Evolutionary conservation across 1,140 invertebrate genomes (phyloP), one percentile per base, ranked within the genome.

Genomic region (Drosophila tristis): DNA sequence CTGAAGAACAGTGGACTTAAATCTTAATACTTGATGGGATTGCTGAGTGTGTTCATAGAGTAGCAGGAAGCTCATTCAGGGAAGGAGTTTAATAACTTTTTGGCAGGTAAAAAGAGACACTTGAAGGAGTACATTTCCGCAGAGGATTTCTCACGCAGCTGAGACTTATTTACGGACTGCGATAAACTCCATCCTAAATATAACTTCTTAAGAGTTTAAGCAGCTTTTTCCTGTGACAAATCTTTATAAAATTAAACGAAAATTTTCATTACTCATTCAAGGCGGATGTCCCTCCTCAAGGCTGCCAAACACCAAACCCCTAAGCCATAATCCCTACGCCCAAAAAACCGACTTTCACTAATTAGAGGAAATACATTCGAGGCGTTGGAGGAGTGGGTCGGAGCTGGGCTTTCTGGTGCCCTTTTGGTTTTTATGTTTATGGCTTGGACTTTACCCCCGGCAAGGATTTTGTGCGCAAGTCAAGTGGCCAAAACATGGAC

Each of bases 371-470:
- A 70, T 71, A 58, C 57, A 70, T 71, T 70, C 67, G 70, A 70
- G 15, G 16, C 51, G 16, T 16, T 16, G 16, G 64, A 47, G 11
- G 8, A 39, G 23, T 25, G 23, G 23, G 23, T 4, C 4, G 23
- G 9, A 45, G 45, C 8, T 8, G 50, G 42, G 63, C 23, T 9
- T 31, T 31, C 23, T 48, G 48, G 51, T 43, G 64, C 64, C 67
- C 67, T 71, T 71, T 71, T 58, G 64, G 67, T 71, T 71, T 70
- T 71, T 71, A 71, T 71, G 65, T 71, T 71, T 71, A 71, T 71
- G 67, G 64, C 35, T 3, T 6, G 65, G 67, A 70, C 67, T 71
- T 70, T 71, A 70, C 53, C 64, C 66, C 26, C 53, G 35, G 11
- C 4, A 0, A 4, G 35, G 35, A 13, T 35, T 71, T 71, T 50